Evolutionary conservation across 2,113 vertebrate species (phyloP), one percentile per base, ranked within the genome.

Genomic region (Sula dactylatra): DNA sequence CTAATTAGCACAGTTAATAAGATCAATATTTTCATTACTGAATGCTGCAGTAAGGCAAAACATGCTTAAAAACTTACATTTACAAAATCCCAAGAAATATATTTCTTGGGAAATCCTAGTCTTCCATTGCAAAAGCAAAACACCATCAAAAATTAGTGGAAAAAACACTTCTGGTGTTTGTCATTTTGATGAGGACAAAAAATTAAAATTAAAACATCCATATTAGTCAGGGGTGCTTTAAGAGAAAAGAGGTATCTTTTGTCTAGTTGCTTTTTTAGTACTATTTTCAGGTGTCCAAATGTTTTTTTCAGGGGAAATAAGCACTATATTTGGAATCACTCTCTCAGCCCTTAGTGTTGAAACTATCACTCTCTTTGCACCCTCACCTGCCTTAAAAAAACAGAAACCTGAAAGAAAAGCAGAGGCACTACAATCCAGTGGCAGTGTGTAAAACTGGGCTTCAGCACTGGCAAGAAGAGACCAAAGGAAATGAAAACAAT

Each of bases 11-110:
- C 84, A 83, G 93, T 94, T 94, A 95, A 91, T 97, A 96, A 95
- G 95, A 96, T 94, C 96, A 97, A 97, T 95, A 94, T 97, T 97
- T 97, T 97, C 95, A 96, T 96, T 95, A 94, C 72, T 67, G 76
- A 92, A 86, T 70, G 47, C 34, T 88, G 67, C 69, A 94, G 34
- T 66, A 84, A 93, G 80, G 83, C 72, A 94, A 97, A 93, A 86
- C 61, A 92, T 25, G n/a, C 21, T 83, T 90, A 47, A 92, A 95
- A 88, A 58, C 17, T 59, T 32, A 59, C 45, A 71, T n/a, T 86
- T 93, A 66, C 36, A 94, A 92, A 78, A 88, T 49, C 45, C 11
- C 7, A 65, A 65, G 18, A 71, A 94, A 73, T 56, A 3, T 6
- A 50, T 38, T 94, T 65, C 18, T 84, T 82, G 18, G 31, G 38